Evolutionary conservation across 2,113 vertebrate species (phyloP), one percentile per base, ranked within the genome.

Genomic region (Hirundichthys speculiger): DNA sequence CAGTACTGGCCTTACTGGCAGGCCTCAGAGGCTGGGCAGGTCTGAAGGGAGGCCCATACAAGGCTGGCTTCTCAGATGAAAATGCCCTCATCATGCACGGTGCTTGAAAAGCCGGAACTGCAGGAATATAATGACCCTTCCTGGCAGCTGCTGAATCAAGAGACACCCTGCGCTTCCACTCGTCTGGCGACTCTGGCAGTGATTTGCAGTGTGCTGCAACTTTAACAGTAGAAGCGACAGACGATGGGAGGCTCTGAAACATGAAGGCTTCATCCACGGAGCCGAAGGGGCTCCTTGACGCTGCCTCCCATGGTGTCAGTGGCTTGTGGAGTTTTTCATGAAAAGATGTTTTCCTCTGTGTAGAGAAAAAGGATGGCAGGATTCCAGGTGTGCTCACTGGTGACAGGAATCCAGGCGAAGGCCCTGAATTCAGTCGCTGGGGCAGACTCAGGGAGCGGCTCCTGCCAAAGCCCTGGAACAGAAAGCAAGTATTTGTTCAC

Each of bases 261-360:
- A 39, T 27, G 59, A 96, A 97, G 49, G 93, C 94, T 6, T 96
- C 95, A 64, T 96, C 95, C 72, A 94, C 93, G 0, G 94, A 89
- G 57, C 94, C 94, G 1, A 94, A 73, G 16, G 95, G 93, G 65
- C 94, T 96, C 45, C 83, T 92, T 13, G 94, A 87, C 0, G 94
- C 94, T 19, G 93, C 94, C 87, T 96, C 93, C 96, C 96, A 96
- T 1, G 96, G 96, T 5, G 92, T 92, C 5, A 75, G 90, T 39
- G 92, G 92, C 85, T 92, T 95, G 83, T 21, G 64, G 25, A 86
- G 68, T 55, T 68, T 93, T 63, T 94, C 89, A 1, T 86, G 85
- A 73, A 88, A 85, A 41, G 89, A 89, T 5, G 57, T 67, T 86
- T 90, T 91, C 71, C 83, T 85, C 81, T 80, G 86, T 45, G 19